Evolutionary conservation across 2,888 invertebrate species (phyloP), one percentile per base, ranked within the genome.

Genomic region (Hydroisotoma schaefferi): DNA sequence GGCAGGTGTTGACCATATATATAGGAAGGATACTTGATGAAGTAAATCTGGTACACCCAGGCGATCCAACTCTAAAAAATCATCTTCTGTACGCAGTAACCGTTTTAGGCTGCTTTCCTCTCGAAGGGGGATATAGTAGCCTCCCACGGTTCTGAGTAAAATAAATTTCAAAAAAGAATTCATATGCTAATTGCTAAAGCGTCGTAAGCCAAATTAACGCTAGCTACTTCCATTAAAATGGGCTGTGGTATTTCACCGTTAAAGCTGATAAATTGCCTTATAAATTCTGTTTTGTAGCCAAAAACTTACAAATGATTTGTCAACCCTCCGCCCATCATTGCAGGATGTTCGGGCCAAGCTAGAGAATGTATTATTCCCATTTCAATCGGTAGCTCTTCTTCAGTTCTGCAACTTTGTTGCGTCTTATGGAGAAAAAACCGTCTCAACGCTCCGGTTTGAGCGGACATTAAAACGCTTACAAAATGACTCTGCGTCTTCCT

Each of bases 401-500:
- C n/a, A n/a, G n/a, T n/a, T n/a, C n/a, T n/a, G n/a, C n/a, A n/a
- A n/a, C n/a, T n/a, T n/a, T n/a, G n/a, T n/a, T n/a, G n/a, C n/a
- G n/a, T n/a, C n/a, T n/a, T n/a, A n/a, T n/a, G 61, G n/a, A 61
- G 51, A 12, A 66, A 23, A 6, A 54, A 29, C 48, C 52, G 52
- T 28, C 61, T 37, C n/a, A 56, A 10, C 20, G 66, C 63, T 12
- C 57, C 63, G 22, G 47, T 52, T 29, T 63, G 58, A 25, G 59
- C 46, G 3, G 61, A 27, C 27, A 58, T 58, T 48, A 63, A 48
- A 5, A 66, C 28, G 27, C 49, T 58, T 3, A 51, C 33, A 29
- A 66, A 66, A 40, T 63, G 61, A 20, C 48, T 47, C 29, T 52
- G 48, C 2, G 63, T 57, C 20, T 52, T 54, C 27, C 55, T 56